phyloP scores from a whole-genome alignment of 1,140 invertebrate genomes.

The Helicoverpa zea region DNA sequence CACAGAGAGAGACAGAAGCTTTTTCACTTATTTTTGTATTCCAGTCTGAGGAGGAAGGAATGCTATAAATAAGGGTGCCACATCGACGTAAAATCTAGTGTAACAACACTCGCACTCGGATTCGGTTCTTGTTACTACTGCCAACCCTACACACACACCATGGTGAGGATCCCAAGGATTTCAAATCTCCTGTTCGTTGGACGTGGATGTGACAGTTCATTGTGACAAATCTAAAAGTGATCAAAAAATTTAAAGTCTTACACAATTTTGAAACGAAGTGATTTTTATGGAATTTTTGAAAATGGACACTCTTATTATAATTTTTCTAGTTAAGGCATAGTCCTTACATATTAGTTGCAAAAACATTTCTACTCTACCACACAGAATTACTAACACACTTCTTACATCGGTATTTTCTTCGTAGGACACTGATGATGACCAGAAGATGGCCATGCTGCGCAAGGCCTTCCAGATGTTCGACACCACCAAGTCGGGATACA shows the following conservation, averaged over 20 bases:
- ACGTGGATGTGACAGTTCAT: constrained; percentile 55
- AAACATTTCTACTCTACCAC: background rate
- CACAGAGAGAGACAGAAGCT: constrained; percentile 71
- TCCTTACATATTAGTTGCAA: background rate
- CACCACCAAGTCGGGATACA: constrained; percentile 95
- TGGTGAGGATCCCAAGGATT: constrained; percentile 74
- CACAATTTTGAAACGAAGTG: background rate
- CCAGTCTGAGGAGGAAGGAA: constrained; percentile 66
- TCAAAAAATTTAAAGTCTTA: background rate
- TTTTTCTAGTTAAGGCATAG: background rate
- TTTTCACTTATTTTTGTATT: constrained; percentile 85
- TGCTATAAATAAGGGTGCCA: constrained; percentile 85
- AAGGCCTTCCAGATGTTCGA: constrained; percentile 98
- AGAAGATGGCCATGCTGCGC: constrained; percentile 95
- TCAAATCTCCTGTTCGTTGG: constrained; percentile 15
- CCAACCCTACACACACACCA: constrained; percentile 72
- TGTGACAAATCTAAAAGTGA: constrained; percentile 45
- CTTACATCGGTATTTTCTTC: constrained; percentile 58
- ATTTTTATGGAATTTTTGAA: background rate
- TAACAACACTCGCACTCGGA: constrained; percentile 85
- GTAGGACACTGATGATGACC: constrained; percentile 91
- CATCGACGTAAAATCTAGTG: constrained; percentile 78
- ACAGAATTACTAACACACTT: background rate
- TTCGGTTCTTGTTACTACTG: constrained; percentile 84
- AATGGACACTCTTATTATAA: background rate